Conservation (phyloP, 2,888 invertebrate genomes). For the Euzetes globulus region DNA sequence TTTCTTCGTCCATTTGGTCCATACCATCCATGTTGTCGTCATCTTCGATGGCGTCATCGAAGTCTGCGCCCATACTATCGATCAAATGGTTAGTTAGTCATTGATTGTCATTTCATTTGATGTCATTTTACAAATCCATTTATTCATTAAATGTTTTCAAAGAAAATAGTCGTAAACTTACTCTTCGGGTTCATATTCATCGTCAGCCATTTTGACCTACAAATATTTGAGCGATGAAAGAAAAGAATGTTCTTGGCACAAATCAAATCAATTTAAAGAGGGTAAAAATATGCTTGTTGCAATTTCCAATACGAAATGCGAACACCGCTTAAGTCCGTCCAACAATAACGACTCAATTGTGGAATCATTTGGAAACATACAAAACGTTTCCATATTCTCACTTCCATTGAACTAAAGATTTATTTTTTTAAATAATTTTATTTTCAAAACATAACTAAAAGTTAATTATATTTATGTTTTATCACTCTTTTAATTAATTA, state of each 20-base stretch:
- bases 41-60: constrained; percentile 80
- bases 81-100: not conserved
- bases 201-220: constrained; percentile 74
- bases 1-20: constrained; percentile 64
- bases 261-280: too few relatives aligned
- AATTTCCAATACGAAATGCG: too few relatives aligned
- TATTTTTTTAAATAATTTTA: too few relatives aligned
- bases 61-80: constrained; percentile 65
- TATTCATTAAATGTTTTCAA: not conserved
- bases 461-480: not conserved
- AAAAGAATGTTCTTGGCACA: too few relatives aligned
- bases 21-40: constrained; percentile 74
- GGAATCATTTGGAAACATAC: too few relatives aligned
- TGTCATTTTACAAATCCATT: not conserved
- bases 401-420: too few relatives aligned
- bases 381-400: too few relatives aligned
- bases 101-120: not conserved
- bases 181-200: constrained; percentile 71
- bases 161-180: constrained; percentile 44
- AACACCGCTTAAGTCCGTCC: too few relatives aligned
- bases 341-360: too few relatives aligned
- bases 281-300: too few relatives aligned
- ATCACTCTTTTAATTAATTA: not conserved
- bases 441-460: not conserved
- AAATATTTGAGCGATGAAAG: too few relatives aligned